Base-by-base conservation (phyloP, 23 tunicate genomes). In the Diplosoma virens region DNA sequence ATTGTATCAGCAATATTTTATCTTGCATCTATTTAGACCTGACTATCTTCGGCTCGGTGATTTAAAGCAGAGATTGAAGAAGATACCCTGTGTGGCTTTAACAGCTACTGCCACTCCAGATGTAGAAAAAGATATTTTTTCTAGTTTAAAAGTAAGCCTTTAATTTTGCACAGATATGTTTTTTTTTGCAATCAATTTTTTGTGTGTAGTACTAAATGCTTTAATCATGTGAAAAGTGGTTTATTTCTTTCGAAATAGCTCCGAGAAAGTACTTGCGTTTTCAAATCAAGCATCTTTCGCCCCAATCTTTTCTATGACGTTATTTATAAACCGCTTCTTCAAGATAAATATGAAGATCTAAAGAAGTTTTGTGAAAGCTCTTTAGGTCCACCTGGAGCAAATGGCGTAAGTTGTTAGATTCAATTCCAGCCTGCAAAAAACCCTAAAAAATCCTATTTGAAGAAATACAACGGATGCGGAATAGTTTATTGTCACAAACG, bases 91-190 rank as follows among this genome's bases (percentile, higher is more conserved):
- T 45, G 63, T 93, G 35, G 98, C 98, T 9, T 48, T 86, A 22
- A 93, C 98, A n/a, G 98, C 98, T 1, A 93, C 98, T 41, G 98
- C 98, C 17, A 72, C 98, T n/a, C 22, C 67, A 30, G 75, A 59
- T 5, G 98, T 93, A 9, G 82, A 87, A 72, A 66, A 82, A 65
- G 94, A 87, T 58, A 79, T 93, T 24, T 73, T 82, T 65, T 9
- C 20, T 6, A 30, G 58, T 22, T 46, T 85, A 31, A 20, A 69
- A 61, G 73, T 85, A 55, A 29, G 63, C 6, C 25, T 20, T 56
- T 7, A 14, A 41, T 41, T 41, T 41, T 41, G 14, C 50, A 41
- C 9, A 9, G 14, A 41, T 41, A 7, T 7, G 11, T 9, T 9
- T 41, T 14, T 7, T 41, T 41, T 41, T 41, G 9, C 14, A 14